Conservation (phyloP, 1,140 invertebrate species). For the Diuraphis noxia region DNA sequence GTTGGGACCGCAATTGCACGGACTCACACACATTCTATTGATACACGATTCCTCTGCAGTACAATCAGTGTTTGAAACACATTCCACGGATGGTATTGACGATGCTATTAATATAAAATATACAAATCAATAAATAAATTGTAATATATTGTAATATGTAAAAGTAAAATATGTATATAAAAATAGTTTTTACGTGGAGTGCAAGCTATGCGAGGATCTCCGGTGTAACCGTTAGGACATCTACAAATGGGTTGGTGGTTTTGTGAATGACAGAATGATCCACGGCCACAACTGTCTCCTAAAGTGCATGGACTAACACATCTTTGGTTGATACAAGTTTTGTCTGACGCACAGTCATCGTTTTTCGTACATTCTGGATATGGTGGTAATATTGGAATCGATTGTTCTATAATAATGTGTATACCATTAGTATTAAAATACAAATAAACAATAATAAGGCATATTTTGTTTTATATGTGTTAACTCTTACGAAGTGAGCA, state of each 20-base stretch:
- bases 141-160: slow-evolving; percentile 12
- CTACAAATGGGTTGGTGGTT: slow-evolving; percentile 75
- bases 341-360: slow-evolving; percentile 74
- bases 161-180: background rate
- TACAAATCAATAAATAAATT: slow-evolving; percentile 17
- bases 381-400: slow-evolving; percentile 63
- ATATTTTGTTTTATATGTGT: background rate
- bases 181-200: slow-evolving; percentile 54
- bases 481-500: slow-evolving; percentile 63
- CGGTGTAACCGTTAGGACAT: slow-evolving; percentile 76
- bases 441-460: background rate
- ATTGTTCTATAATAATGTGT: slow-evolving; percentile 54
- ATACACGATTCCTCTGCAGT: slow-evolving; percentile 77
- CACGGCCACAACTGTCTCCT: slow-evolving; percentile 71
- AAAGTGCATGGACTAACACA: slow-evolving; percentile 78
- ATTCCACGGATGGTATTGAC: slow-evolving; percentile 66
- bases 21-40: slow-evolving; percentile 75
- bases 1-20: slow-evolving; percentile 82
- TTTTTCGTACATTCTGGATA: slow-evolving; percentile 74
- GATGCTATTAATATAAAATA: slow-evolving; percentile 59
- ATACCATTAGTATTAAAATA: background rate
- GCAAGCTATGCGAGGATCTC: slow-evolving; percentile 65
- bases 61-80: slow-evolving; percentile 78
- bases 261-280: slow-evolving; percentile 77
- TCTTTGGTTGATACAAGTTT: slow-evolving; percentile 73